phyloP scores from a whole-genome alignment of 2,888 invertebrate genomes.

The Xiphydria camelus region DNA sequence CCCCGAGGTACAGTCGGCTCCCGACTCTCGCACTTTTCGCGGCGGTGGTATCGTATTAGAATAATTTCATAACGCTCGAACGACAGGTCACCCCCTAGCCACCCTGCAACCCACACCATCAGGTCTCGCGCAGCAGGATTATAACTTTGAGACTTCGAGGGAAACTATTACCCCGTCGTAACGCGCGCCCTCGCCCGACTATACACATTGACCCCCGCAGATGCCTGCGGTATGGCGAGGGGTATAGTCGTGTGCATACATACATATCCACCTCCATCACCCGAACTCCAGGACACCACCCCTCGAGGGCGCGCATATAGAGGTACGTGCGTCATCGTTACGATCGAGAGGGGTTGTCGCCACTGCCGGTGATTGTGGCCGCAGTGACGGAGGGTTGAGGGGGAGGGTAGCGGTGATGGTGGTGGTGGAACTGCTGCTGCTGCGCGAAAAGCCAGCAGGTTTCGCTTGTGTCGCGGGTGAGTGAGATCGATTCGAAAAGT shows the following conservation, averaged over 20 bases:
- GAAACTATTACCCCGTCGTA: constrained; percentile 14
- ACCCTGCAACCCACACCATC: constrained; percentile 9
- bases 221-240: constrained; percentile 4
- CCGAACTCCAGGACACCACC: too few relatives aligned
- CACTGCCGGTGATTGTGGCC: too few relatives aligned
- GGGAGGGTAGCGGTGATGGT: too few relatives aligned
- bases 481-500: neutral
- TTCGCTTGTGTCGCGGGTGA: too few relatives aligned
- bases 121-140: too few relatives aligned
- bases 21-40: too few relatives aligned
- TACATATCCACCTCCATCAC: neutral
- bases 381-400: too few relatives aligned
- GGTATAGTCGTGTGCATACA: constrained; percentile 3
- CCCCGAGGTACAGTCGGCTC: neutral
- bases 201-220: constrained; percentile 1
- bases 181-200: neutral
- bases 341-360: too few relatives aligned
- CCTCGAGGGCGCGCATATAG: neutral
- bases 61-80: constrained; percentile 33
- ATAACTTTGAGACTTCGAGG: constrained; percentile 19
- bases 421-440: too few relatives aligned
- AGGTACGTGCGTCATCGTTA: constrained; percentile 4
- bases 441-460: too few relatives aligned
- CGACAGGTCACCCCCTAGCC: constrained; percentile 24
- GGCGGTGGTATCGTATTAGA: constrained; percentile 33